phyloP scores from a whole-genome alignment of 2,888 invertebrate species.

The Meandrusa payeni region DNA sequence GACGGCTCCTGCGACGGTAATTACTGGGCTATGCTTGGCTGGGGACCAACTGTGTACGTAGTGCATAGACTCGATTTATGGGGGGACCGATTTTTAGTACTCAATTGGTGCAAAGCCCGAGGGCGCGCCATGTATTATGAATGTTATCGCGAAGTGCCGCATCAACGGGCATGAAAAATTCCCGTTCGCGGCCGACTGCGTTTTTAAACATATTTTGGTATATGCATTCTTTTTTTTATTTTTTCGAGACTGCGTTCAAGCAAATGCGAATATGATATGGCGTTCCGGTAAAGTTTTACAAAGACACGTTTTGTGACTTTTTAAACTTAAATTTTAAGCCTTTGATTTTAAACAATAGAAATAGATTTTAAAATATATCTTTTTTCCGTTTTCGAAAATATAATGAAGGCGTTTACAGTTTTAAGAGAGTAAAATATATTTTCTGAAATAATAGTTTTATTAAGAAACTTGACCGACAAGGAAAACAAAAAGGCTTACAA shows the following conservation, averaged over 20 bases:
- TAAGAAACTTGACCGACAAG: no score
- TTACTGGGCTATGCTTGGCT: constrained; percentile 72
- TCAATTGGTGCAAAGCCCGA: constrained; percentile 51
- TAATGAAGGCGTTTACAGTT: no score
- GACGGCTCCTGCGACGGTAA: constrained; percentile 69
- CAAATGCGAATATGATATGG: not conserved
- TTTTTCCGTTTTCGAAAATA: no score
- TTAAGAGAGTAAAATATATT: no score
- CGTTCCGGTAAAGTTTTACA: not conserved
- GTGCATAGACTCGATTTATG: constrained; percentile 46
- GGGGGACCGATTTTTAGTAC: constrained; percentile 51
- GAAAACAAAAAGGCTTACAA: no score
- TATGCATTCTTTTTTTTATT: not conserved
- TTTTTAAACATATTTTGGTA: constrained; percentile 27
- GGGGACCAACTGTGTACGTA: constrained; percentile 52
- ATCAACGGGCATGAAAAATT: constrained; percentile 38
- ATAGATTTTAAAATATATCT: no score
- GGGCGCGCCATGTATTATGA: constrained; percentile 54
- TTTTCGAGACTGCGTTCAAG: no score
- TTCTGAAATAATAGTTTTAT: no score
- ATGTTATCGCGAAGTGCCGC: constrained; percentile 51
- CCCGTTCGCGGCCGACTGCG: constrained; percentile 31
- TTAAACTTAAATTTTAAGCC: no score
- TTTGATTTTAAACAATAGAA: no score
- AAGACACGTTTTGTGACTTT: not conserved